These are phyloP conservation scores for Aramus guarauna DNA, from an alignment of 2,113 vertebrate species.

Conservation along the genomic window DNA sequence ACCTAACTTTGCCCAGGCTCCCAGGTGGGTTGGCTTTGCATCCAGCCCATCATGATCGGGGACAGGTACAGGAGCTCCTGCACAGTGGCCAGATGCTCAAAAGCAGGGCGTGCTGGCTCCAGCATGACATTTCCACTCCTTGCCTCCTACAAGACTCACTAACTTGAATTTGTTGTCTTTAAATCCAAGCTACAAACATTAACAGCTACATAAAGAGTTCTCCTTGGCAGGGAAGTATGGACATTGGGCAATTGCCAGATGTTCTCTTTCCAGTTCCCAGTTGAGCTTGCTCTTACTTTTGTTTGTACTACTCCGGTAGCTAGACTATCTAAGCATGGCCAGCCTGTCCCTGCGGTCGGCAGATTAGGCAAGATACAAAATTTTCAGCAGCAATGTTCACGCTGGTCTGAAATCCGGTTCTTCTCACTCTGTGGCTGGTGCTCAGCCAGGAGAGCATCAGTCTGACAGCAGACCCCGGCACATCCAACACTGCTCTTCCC, in stretches of 20 bases:
- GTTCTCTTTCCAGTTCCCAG: neutral
- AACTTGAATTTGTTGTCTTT: neutral
- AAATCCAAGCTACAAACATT: neutral
- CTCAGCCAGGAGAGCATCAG: neutral
- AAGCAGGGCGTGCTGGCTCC: neutral
- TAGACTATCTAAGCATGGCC: fast-evolving
- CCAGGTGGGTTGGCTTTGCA: neutral
- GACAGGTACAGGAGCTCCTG: fast-evolving
- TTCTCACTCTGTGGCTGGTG: neutral
- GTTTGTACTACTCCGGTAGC: neutral
- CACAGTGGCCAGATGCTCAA: fast-evolving
- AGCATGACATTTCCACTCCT: fast-evolving
- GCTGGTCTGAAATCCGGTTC: neutral
- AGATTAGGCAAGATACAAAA: neutral
- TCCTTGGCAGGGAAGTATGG: fast-evolving
- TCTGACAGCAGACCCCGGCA: fast-evolving
- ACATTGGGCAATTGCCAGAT: neutral
- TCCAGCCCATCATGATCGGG: neutral
- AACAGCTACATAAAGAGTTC: neutral
- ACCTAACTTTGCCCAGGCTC: neutral
- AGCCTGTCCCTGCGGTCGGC: fast-evolving
- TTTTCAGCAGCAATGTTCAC: neutral
- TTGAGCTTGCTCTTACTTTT: neutral
- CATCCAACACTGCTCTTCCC: neutral
- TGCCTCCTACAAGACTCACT: no score